Base-by-base conservation (phyloP, 2,797 vertebrate species). In the Sciurus vulgaris region DNA sequence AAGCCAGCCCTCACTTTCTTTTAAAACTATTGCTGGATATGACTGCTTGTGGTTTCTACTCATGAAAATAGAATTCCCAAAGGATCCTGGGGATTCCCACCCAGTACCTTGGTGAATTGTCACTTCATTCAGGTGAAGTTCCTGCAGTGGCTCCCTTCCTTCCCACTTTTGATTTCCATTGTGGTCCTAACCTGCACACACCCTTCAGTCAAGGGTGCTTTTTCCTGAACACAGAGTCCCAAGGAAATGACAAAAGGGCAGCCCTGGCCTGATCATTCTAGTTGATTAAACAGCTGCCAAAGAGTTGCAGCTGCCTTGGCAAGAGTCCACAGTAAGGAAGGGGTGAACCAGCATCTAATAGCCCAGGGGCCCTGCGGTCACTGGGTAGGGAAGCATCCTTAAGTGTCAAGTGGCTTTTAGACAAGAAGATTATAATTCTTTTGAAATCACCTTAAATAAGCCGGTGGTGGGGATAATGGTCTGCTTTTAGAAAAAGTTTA, bases 261-360 rank as follows among this genome's bases (percentile, higher is more conserved):
- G 93, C 65, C 74, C 38, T 2, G n/a, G 88, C 6, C 94, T 97
- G 96, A 95, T 95, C 82, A 0, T 70, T 87, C 74, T 65, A 72
- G 67, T 44, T 96, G 95, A 97, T 95, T 95, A 97, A 97, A 92
- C 95, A 97, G 97, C 96, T 96, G 96, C 89, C 91, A 91, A 81
- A 73, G 56, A 79, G 59, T 56, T 35, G 86, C 93, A 96, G 96
- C 95, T 97, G 87, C 74, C 74, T 96, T 96, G 97, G 96, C 96
- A 41, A 65, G 61, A 65, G 33, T 84, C 92, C 97, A 92, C 28
- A 4, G 41, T 3, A 22, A 94, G 92, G 96, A 95, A 95, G 86
- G 89, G 84, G 95, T 18, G 59, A 89, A 54, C 65, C 78, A 28
- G 38, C 47, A 35, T 59, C 65, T 59, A 13, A 13, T 14, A 51